Evolutionary conservation across 2,113 vertebrate species (phyloP).

Genomic region (Eolophus roseicapilla): DNA sequence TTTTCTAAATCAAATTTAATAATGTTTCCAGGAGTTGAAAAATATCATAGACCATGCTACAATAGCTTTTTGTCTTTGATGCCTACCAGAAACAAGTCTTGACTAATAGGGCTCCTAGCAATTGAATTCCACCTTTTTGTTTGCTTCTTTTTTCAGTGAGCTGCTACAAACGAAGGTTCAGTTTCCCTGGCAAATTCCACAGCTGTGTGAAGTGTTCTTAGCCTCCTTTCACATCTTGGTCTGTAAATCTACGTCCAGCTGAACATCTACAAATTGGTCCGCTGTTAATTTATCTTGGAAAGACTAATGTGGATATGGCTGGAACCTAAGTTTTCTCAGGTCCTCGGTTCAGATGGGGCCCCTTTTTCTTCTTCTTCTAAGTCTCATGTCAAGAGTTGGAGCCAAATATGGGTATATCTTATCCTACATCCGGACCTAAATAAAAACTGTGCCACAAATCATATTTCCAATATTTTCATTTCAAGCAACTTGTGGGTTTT

Average conservation of each 20-base stretch:
- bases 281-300: conserved; percentile 18
- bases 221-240: conserved; percentile 7
- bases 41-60: not conserved
- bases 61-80: not conserved
- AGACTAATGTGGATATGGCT: not conserved
- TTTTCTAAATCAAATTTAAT: not conserved
- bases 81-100: conserved; percentile 17
- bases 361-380: not conserved
- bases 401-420: conserved; percentile 25
- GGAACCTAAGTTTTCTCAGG: conserved; percentile 35
- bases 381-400: not conserved
- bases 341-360: not conserved
- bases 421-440: not conserved
- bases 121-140: conserved; percentile 17
- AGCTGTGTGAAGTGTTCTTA: not conserved
- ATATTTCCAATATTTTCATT: not conserved
- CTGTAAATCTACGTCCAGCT: not conserved
- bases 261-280: not conserved
- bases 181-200: conserved; percentile 7
- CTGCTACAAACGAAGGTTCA: not conserved
- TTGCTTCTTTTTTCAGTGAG: not conserved
- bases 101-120: not conserved
- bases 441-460: not conserved
- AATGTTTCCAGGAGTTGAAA: not conserved
- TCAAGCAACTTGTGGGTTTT: not conserved